phyloP scores from a whole-genome alignment of 2,797 vertebrate genomes.

The Alouatta caraya region DNA sequence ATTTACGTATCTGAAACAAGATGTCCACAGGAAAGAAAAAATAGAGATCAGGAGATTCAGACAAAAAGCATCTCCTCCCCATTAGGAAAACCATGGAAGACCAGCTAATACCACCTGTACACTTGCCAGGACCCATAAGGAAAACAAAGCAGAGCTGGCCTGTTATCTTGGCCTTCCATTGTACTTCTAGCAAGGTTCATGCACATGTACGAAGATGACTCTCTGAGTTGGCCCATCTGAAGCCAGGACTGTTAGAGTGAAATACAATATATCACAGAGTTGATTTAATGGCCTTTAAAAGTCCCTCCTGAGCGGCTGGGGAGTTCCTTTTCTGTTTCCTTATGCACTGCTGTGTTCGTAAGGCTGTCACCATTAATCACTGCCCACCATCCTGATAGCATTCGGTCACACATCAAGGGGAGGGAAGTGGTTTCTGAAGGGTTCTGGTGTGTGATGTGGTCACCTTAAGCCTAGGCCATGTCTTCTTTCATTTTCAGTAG shows the following conservation, averaged over 20 bases:
- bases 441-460: not conserved
- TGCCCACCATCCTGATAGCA: not conserved
- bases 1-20: not conserved
- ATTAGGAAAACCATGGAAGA: not conserved
- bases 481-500: not conserved
- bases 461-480: not conserved
- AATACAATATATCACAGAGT: slow-evolving; percentile 66
- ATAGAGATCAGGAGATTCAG: not conserved
- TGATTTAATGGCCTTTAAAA: slow-evolving; percentile 70
- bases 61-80: not conserved
- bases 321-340: slow-evolving; percentile 52
- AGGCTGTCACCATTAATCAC: slow-evolving; percentile 70
- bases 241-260: not conserved
- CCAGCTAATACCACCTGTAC: not conserved
- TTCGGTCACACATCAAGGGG: not conserved
- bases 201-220: accelerated
- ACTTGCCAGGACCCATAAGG: not conserved
- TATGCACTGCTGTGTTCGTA: slow-evolving; percentile 36
- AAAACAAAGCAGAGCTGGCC: not conserved
- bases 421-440: not conserved
- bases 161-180: not conserved
- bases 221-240: not conserved
- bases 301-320: slow-evolving; percentile 56
- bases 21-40: not conserved
- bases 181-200: not conserved